Evolutionary conservation across 2,797 vertebrate genomes (phyloP).

Genomic region (Luscinia luscinia): DNA sequence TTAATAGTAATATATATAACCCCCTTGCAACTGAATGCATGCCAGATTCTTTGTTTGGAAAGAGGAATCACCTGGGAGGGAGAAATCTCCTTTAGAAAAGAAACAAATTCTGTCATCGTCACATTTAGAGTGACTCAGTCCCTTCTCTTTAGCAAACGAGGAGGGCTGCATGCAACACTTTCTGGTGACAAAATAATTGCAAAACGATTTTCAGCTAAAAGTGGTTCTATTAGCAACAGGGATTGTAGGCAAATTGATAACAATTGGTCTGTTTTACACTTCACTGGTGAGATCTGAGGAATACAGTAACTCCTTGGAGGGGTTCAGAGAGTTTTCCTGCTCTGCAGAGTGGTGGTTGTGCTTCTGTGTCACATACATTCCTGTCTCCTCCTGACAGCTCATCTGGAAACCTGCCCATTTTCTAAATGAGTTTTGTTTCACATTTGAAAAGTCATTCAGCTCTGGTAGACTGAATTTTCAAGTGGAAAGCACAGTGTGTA

Average conservation of each 20-base stretch:
- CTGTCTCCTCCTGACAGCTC: constrained; percentile 5
- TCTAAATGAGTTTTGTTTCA: constrained; percentile 48
- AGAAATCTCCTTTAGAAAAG: constrained; percentile 52
- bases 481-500: not conserved
- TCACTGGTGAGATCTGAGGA: constrained; percentile 1
- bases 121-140: not conserved
- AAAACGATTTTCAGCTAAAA: constrained; percentile 45
- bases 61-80: constrained; percentile 59
- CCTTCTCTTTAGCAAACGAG: not conserved
- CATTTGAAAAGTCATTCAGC: not conserved
- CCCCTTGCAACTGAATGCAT: constrained; percentile 12
- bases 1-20: constrained; percentile 67
- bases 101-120: not conserved
- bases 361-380: not conserved
- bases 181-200: constrained; percentile 29
- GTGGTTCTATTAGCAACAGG: constrained; percentile 9
- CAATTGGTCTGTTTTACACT: constrained; percentile 28
- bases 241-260: constrained; percentile 10
- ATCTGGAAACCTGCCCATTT: constrained; percentile 26
- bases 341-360: not conserved
- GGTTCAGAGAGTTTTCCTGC: not conserved
- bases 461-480: not conserved
- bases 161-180: not conserved
- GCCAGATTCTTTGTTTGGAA: constrained; percentile 65
- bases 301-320: not conserved